Conservation (phyloP, 2,797 vertebrate species). For the Sebastes iracundus region DNA sequence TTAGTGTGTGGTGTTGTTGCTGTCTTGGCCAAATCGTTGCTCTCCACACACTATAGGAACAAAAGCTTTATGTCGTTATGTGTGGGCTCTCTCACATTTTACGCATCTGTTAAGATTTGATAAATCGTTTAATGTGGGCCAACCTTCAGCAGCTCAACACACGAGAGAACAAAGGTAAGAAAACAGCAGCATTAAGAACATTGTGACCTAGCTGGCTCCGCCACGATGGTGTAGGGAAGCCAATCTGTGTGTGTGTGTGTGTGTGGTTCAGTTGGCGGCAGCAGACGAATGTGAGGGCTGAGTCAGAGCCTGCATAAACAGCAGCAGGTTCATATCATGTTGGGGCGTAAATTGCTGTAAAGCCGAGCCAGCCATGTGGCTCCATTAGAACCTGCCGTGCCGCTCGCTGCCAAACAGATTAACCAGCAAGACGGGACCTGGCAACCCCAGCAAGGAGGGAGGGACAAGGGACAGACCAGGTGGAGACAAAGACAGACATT, state of each 20-base stretch:
- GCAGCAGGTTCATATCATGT: constrained; percentile 63
- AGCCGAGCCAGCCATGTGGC: constrained; percentile 54
- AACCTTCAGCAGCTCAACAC: background rate
- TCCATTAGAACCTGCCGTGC: constrained; percentile 60
- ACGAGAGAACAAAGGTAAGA: background rate
- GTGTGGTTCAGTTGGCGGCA: background rate
- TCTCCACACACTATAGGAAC: too few relatives aligned
- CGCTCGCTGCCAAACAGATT: constrained; percentile 39
- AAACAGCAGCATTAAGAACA: constrained; percentile 27
- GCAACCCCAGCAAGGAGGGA: background rate
- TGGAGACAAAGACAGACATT: background rate
- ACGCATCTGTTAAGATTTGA: too few relatives aligned
- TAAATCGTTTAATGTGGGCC: too few relatives aligned
- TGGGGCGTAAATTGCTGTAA: constrained; percentile 67
- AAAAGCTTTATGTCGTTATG: too few relatives aligned
- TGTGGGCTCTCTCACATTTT: too few relatives aligned
- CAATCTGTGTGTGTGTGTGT: background rate
- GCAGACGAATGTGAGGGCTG: constrained; percentile 22
- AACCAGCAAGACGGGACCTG: constrained; percentile 29
- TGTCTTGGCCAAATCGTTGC: too few relatives aligned
- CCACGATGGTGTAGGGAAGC: background rate
- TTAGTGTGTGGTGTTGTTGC: too few relatives aligned
- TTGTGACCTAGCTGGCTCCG: constrained; percentile 27
- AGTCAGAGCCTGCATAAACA: constrained; percentile 61
- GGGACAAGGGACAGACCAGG: background rate